phyloP scores from a whole-genome alignment of 1,140 invertebrate species.

The Melipona quadrifasciata region DNA sequence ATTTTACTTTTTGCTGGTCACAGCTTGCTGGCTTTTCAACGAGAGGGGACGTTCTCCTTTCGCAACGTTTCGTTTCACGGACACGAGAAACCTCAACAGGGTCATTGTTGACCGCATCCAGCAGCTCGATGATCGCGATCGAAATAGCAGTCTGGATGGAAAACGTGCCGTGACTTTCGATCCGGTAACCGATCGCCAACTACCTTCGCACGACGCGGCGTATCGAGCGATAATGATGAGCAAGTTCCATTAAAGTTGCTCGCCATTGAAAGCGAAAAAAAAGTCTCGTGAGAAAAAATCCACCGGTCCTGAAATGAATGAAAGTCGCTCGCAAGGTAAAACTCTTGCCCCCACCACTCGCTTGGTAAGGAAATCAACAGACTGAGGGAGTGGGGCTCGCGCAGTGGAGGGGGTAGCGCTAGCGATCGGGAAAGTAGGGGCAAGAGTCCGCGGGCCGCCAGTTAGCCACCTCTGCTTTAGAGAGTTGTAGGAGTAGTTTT shows the following conservation, averaged over 20 bases:
- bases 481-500: background rate
- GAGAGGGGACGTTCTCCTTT: background rate
- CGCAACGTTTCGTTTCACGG: background rate
- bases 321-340: background rate
- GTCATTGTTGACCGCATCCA: conserved; percentile 15
- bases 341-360: background rate
- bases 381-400: too few species aligned
- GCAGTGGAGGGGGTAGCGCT: too few species aligned
- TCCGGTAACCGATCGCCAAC: conserved; percentile 10
- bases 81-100: background rate
- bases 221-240: conserved; percentile 21
- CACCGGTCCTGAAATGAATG: background rate
- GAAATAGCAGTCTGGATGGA: conserved; percentile 43
- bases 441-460: too few species aligned
- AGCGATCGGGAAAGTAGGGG: too few species aligned
- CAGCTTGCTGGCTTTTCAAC: background rate
- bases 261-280: background rate
- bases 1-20: too few species aligned
- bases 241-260: conserved; percentile 40
- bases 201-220: background rate
- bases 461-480: too few species aligned
- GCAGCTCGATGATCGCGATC: conserved; percentile 19
- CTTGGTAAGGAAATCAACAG: too few species aligned
- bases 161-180: conserved; percentile 52
- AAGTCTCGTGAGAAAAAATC: conserved; percentile 11